Percentiles rank a stretch among this genome's conserved stretches.
Evolutionary conservation across 2,888 invertebrate genomes (phyloP).

Genomic region (Oasisia sp.): DNA sequence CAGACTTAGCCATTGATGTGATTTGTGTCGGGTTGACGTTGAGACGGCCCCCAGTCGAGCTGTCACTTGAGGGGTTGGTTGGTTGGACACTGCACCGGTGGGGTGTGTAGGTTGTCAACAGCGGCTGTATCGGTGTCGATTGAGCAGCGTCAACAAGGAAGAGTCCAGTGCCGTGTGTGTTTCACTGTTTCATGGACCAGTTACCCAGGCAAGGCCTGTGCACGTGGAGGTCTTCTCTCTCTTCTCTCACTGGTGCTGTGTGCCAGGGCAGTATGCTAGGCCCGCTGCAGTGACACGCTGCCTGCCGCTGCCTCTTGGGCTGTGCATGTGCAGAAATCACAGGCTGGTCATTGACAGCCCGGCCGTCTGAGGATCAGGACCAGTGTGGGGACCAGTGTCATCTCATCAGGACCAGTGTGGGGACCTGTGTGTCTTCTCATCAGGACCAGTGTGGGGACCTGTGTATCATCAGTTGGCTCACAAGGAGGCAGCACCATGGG

Average conservation of each 20-base stretch:
- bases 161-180: neutral
- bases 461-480: neutral
- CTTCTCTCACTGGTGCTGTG: neutral
- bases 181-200: neutral
- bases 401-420: no score
- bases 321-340: neutral
- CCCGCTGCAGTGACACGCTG: neutral
- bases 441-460: neutral
- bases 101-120: neutral
- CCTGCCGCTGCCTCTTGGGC: neutral
- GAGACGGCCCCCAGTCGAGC: neutral
- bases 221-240: neutral
- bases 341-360: constrained; percentile 4
- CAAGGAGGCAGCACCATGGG: neutral
- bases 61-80: neutral
- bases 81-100: neutral
- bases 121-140: neutral
- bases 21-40: neutral
- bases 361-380: neutral
- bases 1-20: neutral
- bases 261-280: neutral
- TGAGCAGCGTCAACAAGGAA: neutral
- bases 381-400: neutral
- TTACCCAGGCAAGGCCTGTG: neutral
- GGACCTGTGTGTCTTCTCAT: neutral